These are phyloP conservation scores for Notoglanidium macrostoma DNA, from an alignment of 2,797 vertebrate species.

Conservation along the genomic window DNA sequence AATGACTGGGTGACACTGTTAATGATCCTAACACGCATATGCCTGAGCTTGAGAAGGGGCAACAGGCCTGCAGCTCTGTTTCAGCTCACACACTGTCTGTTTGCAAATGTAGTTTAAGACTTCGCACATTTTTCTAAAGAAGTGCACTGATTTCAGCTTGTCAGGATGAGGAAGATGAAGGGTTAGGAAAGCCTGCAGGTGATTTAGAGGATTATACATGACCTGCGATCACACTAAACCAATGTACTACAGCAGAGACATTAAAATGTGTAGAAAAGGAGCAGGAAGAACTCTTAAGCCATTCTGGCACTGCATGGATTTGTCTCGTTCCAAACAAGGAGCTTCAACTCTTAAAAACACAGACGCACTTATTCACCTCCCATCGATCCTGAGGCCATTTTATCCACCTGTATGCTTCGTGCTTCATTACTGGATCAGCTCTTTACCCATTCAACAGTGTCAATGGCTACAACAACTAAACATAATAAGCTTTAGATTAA, in stretches of 20 bases:
- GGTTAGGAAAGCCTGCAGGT: constrained; percentile 36
- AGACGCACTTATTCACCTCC: neutral
- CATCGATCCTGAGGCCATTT: constrained; percentile 54
- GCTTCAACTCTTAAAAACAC: constrained; percentile 18
- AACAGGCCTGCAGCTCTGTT: constrained; percentile 24
- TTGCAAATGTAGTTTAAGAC: constrained; percentile 2
- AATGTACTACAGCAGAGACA: constrained; percentile 11
- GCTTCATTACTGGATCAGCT: constrained; percentile 68
- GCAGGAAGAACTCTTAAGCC: neutral
- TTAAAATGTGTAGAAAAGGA: constrained; percentile 24
- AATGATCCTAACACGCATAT: constrained; percentile 44
- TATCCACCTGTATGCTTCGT: constrained; percentile 59
- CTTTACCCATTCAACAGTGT: constrained; percentile 64
- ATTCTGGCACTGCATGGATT: constrained; percentile 4
- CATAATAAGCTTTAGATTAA: constrained; percentile 68
- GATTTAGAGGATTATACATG: constrained; percentile 34
- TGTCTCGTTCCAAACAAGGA: neutral
- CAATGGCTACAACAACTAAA: constrained; percentile 67
- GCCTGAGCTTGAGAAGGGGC: constrained; percentile 15
- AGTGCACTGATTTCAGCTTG: constrained; percentile 27
- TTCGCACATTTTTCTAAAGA: neutral
- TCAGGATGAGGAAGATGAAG: constrained; percentile 9
- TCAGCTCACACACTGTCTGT: neutral
- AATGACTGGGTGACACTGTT: constrained; percentile 53
- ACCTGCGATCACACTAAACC: constrained; percentile 37